Evolutionary conservation across 2,797 vertebrate species (phyloP).

Genomic region (Pseudotriccus pelzelni): DNA sequence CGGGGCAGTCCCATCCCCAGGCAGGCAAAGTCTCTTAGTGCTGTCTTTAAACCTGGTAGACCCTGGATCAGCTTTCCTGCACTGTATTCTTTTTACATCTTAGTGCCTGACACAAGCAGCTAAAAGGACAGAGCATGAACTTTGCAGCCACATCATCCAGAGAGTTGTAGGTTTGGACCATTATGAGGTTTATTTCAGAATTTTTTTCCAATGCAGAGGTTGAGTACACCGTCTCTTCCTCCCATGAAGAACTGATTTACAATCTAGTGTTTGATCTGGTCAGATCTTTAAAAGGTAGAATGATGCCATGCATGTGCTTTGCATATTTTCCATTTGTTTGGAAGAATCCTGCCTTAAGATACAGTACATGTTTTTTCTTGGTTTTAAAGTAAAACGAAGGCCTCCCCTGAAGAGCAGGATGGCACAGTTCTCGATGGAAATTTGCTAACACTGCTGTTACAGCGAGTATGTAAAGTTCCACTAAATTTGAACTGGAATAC

Average conservation of each 20-base stretch:
- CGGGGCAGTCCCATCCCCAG: neutral
- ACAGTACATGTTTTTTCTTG: neutral
- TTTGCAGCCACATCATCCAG: neutral
- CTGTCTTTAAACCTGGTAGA: neutral
- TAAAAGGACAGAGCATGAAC: neutral
- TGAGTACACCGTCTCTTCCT: neutral
- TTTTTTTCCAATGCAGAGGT: neutral
- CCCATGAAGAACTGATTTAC: neutral
- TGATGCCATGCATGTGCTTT: neutral
- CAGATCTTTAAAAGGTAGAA: neutral
- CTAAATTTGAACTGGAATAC: neutral
- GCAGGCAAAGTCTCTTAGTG: neutral
- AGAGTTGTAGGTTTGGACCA: neutral
- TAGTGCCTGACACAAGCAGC: neutral
- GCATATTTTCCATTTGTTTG: neutral
- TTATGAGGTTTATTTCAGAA: rapidly evolving
- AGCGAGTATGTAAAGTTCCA: rapidly evolving
- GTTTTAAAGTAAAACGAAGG: neutral
- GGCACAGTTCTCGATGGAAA: neutral
- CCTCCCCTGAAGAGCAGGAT: neutral
- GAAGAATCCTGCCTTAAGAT: neutral
- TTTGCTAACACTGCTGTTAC: rapidly evolving
- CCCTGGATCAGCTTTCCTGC: neutral
- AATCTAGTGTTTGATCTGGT: neutral
- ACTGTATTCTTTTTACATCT: neutral